A percentile compares a stretch with the other conserved stretches of the same genome.
Conservation (phyloP, 2,113 vertebrate species). For the Crocuta crocuta region DNA sequence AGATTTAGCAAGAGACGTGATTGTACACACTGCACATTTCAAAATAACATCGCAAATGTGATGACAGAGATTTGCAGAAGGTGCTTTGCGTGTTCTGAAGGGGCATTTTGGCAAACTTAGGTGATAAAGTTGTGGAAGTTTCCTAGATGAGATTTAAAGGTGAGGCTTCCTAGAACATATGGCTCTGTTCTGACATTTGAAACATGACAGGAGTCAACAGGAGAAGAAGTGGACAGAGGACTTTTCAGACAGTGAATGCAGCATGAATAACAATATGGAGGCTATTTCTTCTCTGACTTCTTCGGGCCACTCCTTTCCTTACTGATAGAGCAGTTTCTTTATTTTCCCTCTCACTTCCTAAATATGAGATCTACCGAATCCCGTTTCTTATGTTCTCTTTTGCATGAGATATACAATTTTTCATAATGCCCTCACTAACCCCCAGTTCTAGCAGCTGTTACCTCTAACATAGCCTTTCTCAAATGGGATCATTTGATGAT, state of each 20-base stretch:
- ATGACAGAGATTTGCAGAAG: neutral
- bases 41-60: neutral
- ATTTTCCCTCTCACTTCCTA: neutral
- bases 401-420: neutral
- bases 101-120: neutral
- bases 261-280: too few species aligned
- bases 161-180: neutral
- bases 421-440: neutral
- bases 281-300: neutral
- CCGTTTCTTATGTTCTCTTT: neutral
- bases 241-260: neutral
- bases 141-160: neutral
- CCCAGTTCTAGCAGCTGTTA: neutral
- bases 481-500: neutral
- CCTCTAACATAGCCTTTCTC: neutral
- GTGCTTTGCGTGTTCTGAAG: neutral
- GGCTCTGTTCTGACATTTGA: neutral
- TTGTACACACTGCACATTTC: neutral
- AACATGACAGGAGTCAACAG: neutral
- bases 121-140: neutral
- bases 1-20: neutral
- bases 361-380: neutral
- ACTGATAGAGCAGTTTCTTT: neutral
- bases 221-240: neutral
- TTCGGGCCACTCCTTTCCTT: neutral